Conservation (phyloP, 1,140 invertebrate genomes). For the Drosophila leontia region DNA sequence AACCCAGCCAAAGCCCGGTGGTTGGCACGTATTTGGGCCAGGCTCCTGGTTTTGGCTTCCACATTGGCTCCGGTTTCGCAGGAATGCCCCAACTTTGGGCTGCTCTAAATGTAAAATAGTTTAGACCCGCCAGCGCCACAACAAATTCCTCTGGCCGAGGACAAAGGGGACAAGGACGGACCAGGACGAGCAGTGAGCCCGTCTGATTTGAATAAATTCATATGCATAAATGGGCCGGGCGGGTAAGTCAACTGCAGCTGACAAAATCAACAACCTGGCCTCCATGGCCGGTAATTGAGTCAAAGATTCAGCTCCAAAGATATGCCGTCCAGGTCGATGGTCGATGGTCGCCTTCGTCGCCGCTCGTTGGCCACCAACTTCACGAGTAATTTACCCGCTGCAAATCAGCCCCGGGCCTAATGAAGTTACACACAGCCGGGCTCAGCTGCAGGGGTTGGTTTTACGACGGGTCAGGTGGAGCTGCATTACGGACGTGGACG, state of each 20-base stretch:
- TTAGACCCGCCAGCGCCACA: conserved; percentile 62
- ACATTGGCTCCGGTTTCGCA: conserved; percentile 18
- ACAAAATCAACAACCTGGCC: conserved; percentile 37
- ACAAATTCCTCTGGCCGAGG: conserved; percentile 47
- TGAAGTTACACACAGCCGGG: conserved; percentile 52
- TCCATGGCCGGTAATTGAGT: conserved; percentile 61
- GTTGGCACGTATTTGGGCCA: conserved; percentile 48
- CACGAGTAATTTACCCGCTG: conserved; percentile 49
- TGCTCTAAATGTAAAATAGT: conserved; percentile 81
- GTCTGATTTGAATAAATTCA: conserved; percentile 75
- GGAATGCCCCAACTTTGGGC: conserved; percentile 43
- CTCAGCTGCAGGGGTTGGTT: conserved; percentile 31
- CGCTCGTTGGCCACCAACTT: conserved; percentile 37
- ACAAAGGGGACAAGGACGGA: conserved; percentile 2
- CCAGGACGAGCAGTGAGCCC: neutral
- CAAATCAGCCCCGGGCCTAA: conserved; percentile 44
- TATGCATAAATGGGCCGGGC: conserved; percentile 71
- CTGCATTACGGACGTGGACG: conserved; percentile 38
- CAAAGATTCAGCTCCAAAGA: conserved; percentile 44
- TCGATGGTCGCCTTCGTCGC: neutral
- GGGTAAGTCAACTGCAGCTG: conserved; percentile 46
- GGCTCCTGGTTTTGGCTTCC: conserved; percentile 39
- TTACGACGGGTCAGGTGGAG: conserved; percentile 16
- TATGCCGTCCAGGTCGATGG: conserved; percentile 7
- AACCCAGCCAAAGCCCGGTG: conserved; percentile 41